phyloP scores from a whole-genome alignment of 2,888 invertebrate genomes.

The Tenthredo amoena region DNA sequence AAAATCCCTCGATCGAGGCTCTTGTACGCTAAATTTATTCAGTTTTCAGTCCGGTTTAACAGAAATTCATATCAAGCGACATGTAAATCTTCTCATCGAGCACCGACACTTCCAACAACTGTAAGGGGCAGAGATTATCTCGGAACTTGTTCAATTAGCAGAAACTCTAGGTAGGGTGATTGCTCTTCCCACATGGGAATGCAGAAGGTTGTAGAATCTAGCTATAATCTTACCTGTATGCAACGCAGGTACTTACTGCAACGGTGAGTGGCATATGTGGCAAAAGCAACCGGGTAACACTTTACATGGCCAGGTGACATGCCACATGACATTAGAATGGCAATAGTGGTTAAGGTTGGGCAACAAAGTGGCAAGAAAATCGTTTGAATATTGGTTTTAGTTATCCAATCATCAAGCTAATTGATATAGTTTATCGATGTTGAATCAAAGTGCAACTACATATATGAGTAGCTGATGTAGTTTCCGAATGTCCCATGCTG shows the following conservation, averaged over 20 bases:
- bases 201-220: not conserved
- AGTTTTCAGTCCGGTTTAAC: not conserved
- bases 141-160: constrained; percentile 15
- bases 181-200: not conserved
- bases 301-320: no score
- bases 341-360: no score
- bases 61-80: not conserved
- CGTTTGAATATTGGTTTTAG: no score
- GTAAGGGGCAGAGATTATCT: constrained; percentile 18
- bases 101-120: not conserved
- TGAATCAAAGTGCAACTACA: no score
- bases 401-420: no score
- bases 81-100: constrained; percentile 6
- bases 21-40: not conserved
- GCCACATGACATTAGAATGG: no score
- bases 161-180: not conserved
- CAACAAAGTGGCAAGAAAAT: no score
- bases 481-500: no score
- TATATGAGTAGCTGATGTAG: no score
- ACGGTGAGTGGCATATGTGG: not conserved
- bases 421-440: no score
- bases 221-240: constrained; percentile 2
- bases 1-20: not conserved
- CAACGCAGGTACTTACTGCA: not conserved
- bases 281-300: not conserved